Evolutionary conservation across 2,888 invertebrate species (phyloP), one percentile per base, ranked within the genome.

Genomic region (Micropterix aruncella): DNA sequence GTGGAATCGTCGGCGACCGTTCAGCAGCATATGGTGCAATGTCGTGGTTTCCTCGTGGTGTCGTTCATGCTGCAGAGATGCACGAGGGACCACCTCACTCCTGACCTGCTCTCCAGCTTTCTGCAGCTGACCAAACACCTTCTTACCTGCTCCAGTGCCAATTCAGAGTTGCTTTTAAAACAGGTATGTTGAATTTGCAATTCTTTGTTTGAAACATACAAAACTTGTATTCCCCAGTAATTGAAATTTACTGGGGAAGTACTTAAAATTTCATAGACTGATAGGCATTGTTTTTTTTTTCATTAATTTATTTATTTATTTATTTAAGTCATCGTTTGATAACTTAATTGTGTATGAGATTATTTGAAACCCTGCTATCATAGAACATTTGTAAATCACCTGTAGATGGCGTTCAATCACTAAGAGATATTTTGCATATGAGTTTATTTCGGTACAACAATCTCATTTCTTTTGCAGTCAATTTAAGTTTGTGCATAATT

Each of bases 11-110:
- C 96, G 54, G 86, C 90, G 60, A 94, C 94, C 37, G 95, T 97
- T 47, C 99, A 99, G 62, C 97, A 99, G 62, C 99, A 99, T 65
- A 93, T 99, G 88, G 89, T 96, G 63, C 97, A 97, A 66, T 95
- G 94, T 64, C 84, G 95, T 55, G 99, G 97, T 47, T 97, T 99
- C 69, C 79, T 99, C 56, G 95, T 99, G 51, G 94, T 99, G 62
- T 93, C 96, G 53, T 94, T 90, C 65, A 89, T 95, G 82, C 77
- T 97, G 56, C 93, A 95, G 65, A 79, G 92, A 55, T 93, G 90
- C 48, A 88, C 84, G 43, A 75, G 92, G 50, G 93, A 95, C 58
- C 96, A 97, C 63, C 77, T 97, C 44, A 94, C 93, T 7, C 82
- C 90, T 38, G 91, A 94, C 62, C 95, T 96, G 37, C 77, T 97